These are phyloP conservation scores for Lasiommata megera DNA, from an alignment of 2,888 invertebrate species.

Conservation along the genomic window DNA sequence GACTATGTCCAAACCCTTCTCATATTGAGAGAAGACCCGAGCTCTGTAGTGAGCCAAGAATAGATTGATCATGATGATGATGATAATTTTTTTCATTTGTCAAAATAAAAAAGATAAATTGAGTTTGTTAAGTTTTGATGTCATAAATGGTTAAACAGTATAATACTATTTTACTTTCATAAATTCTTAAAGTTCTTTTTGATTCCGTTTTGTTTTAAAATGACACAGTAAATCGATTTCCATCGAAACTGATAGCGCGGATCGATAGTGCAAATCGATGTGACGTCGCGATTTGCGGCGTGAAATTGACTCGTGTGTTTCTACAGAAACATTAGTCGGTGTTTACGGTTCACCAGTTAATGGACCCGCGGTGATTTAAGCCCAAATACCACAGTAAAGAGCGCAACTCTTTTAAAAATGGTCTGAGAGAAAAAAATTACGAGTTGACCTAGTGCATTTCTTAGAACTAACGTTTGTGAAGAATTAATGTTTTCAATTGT, in stretches of 20 bases:
- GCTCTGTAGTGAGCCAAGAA: no score
- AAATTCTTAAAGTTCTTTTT: background rate
- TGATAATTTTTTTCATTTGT: no score
- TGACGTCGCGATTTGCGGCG: slow-evolving; percentile 4
- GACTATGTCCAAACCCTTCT: no score
- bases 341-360: slow-evolving; percentile 42
- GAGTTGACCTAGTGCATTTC: slow-evolving; percentile 17
- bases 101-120: no score
- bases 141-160: background rate
- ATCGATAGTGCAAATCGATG: slow-evolving; percentile 4
- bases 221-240: slow-evolving; percentile 1
- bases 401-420: slow-evolving; percentile 11
- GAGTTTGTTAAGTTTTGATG: no score
- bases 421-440: slow-evolving; percentile 13
- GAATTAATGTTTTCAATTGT: slow-evolving; percentile 13
- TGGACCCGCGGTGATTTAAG: slow-evolving; percentile 39
- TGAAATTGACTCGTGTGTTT: slow-evolving; percentile 29
- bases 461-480: slow-evolving; percentile 7
- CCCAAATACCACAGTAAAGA: slow-evolving; percentile 14
- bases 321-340: slow-evolving; percentile 34
- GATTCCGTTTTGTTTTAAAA: background rate
- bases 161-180: background rate
- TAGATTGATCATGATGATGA: no score
- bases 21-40: no score
- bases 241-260: background rate